Evolutionary conservation across 1,140 invertebrate species (phyloP).

Genomic region (Microplitis demolitor): DNA sequence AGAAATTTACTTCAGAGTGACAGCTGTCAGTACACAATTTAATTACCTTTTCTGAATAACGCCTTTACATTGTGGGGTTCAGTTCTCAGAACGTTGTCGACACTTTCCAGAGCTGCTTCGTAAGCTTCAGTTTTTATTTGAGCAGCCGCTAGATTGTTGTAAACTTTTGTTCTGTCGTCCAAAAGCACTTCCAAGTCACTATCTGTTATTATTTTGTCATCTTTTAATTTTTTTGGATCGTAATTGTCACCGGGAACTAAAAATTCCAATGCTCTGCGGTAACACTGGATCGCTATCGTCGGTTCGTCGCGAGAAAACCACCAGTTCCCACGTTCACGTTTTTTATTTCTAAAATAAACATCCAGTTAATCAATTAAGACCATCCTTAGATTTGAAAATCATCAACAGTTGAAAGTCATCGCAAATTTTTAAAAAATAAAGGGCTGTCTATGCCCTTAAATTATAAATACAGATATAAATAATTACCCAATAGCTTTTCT

Average conservation of each 20-base stretch:
- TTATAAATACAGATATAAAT: no score
- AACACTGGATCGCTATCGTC: slow-evolving; percentile 80
- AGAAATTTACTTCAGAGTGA: slow-evolving; percentile 13
- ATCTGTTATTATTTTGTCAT: slow-evolving; percentile 55
- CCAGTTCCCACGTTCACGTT: slow-evolving; percentile 85
- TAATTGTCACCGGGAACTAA: slow-evolving; percentile 67
- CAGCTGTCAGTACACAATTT: slow-evolving; percentile 7
- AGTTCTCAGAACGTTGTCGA: slow-evolving; percentile 78
- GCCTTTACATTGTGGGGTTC: slow-evolving; percentile 90
- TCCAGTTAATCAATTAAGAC: slow-evolving; percentile 4
- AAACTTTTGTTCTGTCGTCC: slow-evolving; percentile 79
- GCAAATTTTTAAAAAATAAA: no score
- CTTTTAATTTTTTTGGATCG: slow-evolving; percentile 34
- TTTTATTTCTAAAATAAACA: slow-evolving; percentile 66
- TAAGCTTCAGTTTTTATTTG: slow-evolving; percentile 85
- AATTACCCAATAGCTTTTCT: slow-evolving; percentile 71
- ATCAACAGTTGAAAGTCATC: no score
- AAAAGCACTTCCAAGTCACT: slow-evolving; percentile 68
- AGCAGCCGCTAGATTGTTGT: slow-evolving; percentile 89
- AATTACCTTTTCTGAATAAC: slow-evolving; percentile 82
- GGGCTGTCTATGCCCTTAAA: no score
- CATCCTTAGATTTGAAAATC: no score
- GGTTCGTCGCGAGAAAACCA: slow-evolving; percentile 83
- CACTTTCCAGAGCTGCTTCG: slow-evolving; percentile 79
- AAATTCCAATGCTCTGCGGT: slow-evolving; percentile 81